Evolutionary conservation across 35 echinoderm and acorn worm species (phyloP).

Genomic region (Lytechinus variegatus): DNA sequence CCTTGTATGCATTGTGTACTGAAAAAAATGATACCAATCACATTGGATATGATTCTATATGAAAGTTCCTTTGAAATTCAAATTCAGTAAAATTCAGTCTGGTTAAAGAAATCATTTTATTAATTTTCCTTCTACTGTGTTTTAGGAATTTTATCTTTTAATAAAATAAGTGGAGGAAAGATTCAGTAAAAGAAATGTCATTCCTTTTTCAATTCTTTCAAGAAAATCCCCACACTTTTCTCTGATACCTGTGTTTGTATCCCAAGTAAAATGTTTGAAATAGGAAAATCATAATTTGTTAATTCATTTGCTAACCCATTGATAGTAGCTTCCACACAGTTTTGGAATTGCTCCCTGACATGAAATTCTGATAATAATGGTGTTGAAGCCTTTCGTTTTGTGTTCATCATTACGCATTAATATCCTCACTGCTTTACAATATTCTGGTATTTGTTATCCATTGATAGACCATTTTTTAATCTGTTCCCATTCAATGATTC

Average conservation of each 20-base stretch:
- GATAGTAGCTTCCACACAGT: not conserved
- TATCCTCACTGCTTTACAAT: not conserved
- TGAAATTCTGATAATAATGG: not conserved
- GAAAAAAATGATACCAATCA: too few relatives aligned
- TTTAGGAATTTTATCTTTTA: too few relatives aligned
- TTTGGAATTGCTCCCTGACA: not conserved
- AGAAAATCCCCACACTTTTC: not conserved
- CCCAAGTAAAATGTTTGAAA: not conserved
- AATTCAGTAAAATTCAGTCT: too few relatives aligned
- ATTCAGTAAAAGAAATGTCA: too few relatives aligned
- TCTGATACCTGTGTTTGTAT: not conserved
- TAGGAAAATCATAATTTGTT: not conserved
- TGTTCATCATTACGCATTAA: not conserved
- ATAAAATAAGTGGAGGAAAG: too few relatives aligned
- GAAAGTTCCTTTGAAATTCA: too few relatives aligned
- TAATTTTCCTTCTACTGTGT: too few relatives aligned
- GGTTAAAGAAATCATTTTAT: too few relatives aligned
- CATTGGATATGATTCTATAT: too few relatives aligned
- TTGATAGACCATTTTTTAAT: not conserved
- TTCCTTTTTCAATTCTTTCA: too few relatives aligned
- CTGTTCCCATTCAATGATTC: not conserved
- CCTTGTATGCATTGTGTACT: too few relatives aligned
- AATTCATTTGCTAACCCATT: not conserved
- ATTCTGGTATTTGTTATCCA: not conserved
- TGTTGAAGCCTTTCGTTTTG: not conserved